Evolutionary conservation across 2,113 vertebrate genomes (phyloP).

Genomic region (Plestiodon gilberti): DNA sequence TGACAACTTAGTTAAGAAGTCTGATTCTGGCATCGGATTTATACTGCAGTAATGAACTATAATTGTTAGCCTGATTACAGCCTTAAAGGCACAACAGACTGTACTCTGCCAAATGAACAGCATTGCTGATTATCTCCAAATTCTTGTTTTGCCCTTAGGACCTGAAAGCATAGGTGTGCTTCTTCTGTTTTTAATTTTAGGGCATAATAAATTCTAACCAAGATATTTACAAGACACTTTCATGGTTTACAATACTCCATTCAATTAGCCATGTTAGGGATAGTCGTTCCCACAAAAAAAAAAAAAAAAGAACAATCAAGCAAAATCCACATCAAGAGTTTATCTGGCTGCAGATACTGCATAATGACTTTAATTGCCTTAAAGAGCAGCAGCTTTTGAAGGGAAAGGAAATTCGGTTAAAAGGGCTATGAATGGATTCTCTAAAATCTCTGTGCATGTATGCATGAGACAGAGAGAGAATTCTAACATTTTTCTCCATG

Average conservation of each 20-base stretch:
- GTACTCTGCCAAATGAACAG: background rate
- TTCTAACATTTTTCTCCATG: background rate
- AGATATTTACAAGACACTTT: background rate
- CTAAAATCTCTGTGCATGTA: background rate
- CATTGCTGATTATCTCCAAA: slow-evolving; percentile 12
- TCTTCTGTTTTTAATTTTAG: slow-evolving; percentile 14
- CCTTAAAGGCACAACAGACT: background rate
- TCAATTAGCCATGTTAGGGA: slow-evolving; percentile 17
- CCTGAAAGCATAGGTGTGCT: background rate
- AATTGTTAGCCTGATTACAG: background rate
- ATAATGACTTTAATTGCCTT: background rate
- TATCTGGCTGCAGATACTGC: background rate
- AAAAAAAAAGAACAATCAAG: slow-evolving; percentile 31
- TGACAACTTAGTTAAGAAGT: background rate
- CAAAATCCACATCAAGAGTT: background rate
- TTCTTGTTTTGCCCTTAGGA: background rate
- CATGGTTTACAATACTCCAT: slow-evolving; percentile 21
- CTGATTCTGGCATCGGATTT: background rate
- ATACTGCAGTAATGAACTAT: background rate
- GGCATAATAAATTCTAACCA: background rate
- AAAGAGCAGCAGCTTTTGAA: background rate
- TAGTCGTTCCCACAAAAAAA: slow-evolving; percentile 13
- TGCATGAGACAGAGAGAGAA: background rate
- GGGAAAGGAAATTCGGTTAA: background rate
- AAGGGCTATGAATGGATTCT: background rate